phyloP scores from a whole-genome alignment of 30 jellyfish, hydroid and myxozoan species.

The Haliclystus octoradiatus region DNA sequence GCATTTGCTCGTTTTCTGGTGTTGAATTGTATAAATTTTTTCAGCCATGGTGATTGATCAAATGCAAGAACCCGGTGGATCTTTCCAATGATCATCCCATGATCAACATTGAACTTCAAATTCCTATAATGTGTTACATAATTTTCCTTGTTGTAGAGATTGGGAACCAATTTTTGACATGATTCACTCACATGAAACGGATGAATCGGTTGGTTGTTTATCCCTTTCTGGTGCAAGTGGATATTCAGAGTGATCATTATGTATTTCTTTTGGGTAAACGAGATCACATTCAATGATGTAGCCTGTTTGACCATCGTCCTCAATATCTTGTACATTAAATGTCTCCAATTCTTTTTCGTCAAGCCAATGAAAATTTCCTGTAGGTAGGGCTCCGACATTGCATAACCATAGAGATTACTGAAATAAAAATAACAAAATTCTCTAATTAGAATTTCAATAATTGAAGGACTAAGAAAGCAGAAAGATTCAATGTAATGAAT shows the following conservation, averaged over 20 bases:
- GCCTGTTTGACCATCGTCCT: not conserved
- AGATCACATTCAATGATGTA: slow-evolving; percentile 1
- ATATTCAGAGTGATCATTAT: not conserved
- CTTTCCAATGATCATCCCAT: not conserved
- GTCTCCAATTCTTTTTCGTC: slow-evolving; percentile 15
- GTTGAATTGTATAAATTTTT: slow-evolving; percentile 38
- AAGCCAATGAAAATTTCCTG: slow-evolving; percentile 28
- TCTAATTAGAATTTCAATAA: too few relatives aligned
- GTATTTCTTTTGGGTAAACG: not conserved
- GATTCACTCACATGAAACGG: not conserved
- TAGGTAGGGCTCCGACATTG: slow-evolving; percentile 37
- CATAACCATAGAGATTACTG: slow-evolving; percentile 76
- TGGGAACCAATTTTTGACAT: not conserved
- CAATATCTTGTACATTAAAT: not conserved
- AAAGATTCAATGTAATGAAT: too few relatives aligned
- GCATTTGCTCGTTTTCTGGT: slow-evolving; percentile 32
- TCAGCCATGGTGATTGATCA: slow-evolving; percentile 33
- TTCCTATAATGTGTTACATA: not conserved
- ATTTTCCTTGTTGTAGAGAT: not conserved
- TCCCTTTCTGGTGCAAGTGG: not conserved
- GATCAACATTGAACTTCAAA: not conserved
- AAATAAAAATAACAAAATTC: too few relatives aligned
- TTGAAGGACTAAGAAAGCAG: too few relatives aligned
- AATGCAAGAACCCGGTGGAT: slow-evolving; percentile 37
- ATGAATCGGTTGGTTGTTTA: not conserved